Base-by-base conservation (phyloP, 2,888 invertebrate species). In the Epistrophe eligans region DNA sequence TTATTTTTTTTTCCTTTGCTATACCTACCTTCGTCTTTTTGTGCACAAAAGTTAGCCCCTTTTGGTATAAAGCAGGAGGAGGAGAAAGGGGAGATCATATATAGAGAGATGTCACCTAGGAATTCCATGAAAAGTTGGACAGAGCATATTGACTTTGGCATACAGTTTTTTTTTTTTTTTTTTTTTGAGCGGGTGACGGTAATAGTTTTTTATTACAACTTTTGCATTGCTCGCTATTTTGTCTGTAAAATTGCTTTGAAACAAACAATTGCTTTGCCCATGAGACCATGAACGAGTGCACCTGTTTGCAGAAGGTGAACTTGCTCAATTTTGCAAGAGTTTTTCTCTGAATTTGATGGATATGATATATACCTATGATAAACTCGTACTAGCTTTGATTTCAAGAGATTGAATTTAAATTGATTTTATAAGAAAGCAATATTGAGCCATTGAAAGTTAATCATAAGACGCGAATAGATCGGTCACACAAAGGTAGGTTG, bases 71-170 rank as follows among this genome's bases (percentile, higher is more conserved):
- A 67, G 19, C 9, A 40, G 9, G 24, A n/a, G 9, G 24, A 24
- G 24, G n/a, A 3, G 3, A 24, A 3, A 24, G 24, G 43, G 24
- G 10, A 3, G 62, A 15, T 60, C 62, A 35, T 35, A 9, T 48
- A 58, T 24, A 58, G 45, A 82, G 24, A 40, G 83, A 83, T 79
- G 67, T 73, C 79, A 70, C 60, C 52, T 57, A 79, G 79, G 62
- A 83, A 73, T 83, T 70, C 60, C 55, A 72, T 82, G 58, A 17
- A 50, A 60, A 50, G 58, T 70, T 48, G 70, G 62, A 77, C 58
- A 52, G 17, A 24, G 58, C 28, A 64, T 77, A 71, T 82, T 77
- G 70, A 72, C 77, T 82, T 71, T 38, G 55, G 55, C 70, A 70
- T 24, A 70, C 11, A 28, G 70, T 70, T 40, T 52, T 38, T 24